Conservation (phyloP, 2,888 invertebrate species). For the Cryptus armator region DNA sequence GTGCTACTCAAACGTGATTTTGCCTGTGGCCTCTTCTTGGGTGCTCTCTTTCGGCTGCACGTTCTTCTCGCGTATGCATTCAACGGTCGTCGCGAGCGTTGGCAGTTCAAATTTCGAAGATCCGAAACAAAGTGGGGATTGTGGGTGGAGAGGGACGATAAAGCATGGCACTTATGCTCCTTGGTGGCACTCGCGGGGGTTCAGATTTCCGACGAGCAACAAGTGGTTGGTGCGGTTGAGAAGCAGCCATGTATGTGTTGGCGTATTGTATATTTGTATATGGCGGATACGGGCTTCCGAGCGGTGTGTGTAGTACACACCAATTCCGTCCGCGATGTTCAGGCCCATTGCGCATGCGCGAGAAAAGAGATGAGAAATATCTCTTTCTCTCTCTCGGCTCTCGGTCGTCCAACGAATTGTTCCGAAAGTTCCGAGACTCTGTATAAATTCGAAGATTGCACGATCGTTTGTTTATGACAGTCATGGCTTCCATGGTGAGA, state of each 20-base stretch:
- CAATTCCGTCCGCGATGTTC: neutral
- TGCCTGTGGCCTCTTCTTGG: neutral
- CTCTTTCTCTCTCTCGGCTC: neutral
- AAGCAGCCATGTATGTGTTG: neutral
- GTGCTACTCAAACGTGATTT: neutral
- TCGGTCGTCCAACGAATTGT: no score
- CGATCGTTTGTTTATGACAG: neutral
- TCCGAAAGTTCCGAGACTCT: no score
- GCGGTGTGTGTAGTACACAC: neutral
- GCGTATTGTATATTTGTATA: neutral
- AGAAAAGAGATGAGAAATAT: neutral
- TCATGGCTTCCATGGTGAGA: neutral
- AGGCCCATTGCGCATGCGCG: neutral
- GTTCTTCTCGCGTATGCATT: constrained; percentile 22
- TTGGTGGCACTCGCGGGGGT: neutral
- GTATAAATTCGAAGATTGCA: neutral
- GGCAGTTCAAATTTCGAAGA: constrained; percentile 39
- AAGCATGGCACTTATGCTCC: neutral
- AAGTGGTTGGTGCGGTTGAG: neutral
- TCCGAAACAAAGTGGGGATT: constrained; percentile 4
- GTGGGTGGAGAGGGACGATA: constrained; percentile 1
- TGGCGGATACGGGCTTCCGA: neutral
- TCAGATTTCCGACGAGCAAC: constrained; percentile 19
- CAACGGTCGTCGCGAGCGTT: constrained; percentile 38
- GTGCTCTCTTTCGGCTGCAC: constrained; percentile 3